A percentile compares a stretch with the other conserved stretches of the same genome.
These are phyloP conservation scores for Cephus spinipes DNA, from an alignment of 2,888 invertebrate genomes.

Conservation along the genomic window DNA sequence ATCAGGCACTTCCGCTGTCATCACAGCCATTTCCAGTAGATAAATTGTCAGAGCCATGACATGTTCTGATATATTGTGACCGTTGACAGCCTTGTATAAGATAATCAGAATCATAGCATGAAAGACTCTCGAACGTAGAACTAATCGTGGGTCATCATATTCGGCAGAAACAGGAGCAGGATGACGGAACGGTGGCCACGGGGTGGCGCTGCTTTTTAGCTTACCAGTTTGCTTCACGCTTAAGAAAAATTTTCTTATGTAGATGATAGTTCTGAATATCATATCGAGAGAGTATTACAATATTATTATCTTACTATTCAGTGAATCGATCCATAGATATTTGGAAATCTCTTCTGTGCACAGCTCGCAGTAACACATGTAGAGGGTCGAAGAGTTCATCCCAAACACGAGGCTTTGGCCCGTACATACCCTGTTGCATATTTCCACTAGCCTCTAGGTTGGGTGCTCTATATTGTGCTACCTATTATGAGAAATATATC, in stretches of 20 bases:
- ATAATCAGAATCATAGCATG: constrained; percentile 84
- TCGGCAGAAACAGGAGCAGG: constrained; percentile 75
- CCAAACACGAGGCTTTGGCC: constrained; percentile 90
- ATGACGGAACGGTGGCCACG: constrained; percentile 87
- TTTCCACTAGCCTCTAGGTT: constrained; percentile 84
- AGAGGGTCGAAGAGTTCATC: constrained; percentile 93
- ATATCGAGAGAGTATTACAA: constrained; percentile 18
- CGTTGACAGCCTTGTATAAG: constrained; percentile 85
- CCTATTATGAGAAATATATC: constrained; percentile 63
- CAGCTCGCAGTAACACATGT: constrained; percentile 89
- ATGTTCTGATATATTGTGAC: constrained; percentile 84
- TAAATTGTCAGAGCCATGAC: constrained; percentile 88
- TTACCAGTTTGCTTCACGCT: constrained; percentile 74
- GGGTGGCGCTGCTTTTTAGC: constrained; percentile 70
- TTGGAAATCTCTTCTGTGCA: constrained; percentile 93
- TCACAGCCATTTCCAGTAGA: constrained; percentile 86
- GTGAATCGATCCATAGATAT: constrained; percentile 93
- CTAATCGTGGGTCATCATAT: constrained; percentile 77
- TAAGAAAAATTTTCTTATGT: constrained; percentile 48
- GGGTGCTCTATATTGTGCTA: constrained; percentile 89
- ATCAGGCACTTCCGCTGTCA: constrained; percentile 64
- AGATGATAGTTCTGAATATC: constrained; percentile 59
- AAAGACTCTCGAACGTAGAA: constrained; percentile 73
- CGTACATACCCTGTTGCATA: constrained; percentile 87
- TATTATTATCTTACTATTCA: constrained; percentile 77